Base-by-base conservation (phyloP, 2,797 vertebrate genomes). In the Zalophus californianus region DNA sequence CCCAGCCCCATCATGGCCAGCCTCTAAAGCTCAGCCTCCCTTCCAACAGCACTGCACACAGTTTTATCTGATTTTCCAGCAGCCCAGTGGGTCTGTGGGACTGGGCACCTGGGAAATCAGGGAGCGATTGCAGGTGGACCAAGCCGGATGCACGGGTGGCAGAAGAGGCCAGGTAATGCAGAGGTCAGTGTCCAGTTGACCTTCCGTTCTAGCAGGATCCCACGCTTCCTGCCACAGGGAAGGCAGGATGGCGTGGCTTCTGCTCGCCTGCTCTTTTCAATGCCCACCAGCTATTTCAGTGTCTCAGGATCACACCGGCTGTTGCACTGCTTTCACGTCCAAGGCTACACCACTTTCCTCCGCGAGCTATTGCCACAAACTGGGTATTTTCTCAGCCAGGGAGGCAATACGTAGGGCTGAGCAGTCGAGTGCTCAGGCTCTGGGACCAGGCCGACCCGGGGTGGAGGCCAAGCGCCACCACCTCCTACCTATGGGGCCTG, bases 41-140 rank as follows among this genome's bases (percentile, higher is more conserved):
- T 52, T 41, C 75, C 60, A 48, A 7, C 23, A 50, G 15, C 16
- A 2, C n/a, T 2, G 1, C 44, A 6, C 27, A 5, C 1, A 3
- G 23, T 79, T 50, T 48, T n/a, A 11, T 64, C 13, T 64, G 58
- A 70, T 50, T 86, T 79, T 77, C 72, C 41, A 70, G 56, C n/a
- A 84, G 25, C 86, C 35, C 14, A 7, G 32, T n/a, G 29, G 10
- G 1, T 48, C 44, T 75, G 32, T 58, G 21, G 70, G 41, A 16
- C 52, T 20, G 54, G n/a, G 21, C 27, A 64, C 62, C 35, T 54
- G 93, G 84, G 72, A 94, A 86, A 48, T 54, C 29, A 56, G 56
- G 54, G 35, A 52, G n/a, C 2, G 3, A 52, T 21, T 10, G 21
- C 38, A 44, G 0, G 0, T 38, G 29, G 15, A 6, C 54, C 25